Conservation (phyloP, 35 echinoderm and acorn worm genomes). For the Apostichopus californicus region DNA sequence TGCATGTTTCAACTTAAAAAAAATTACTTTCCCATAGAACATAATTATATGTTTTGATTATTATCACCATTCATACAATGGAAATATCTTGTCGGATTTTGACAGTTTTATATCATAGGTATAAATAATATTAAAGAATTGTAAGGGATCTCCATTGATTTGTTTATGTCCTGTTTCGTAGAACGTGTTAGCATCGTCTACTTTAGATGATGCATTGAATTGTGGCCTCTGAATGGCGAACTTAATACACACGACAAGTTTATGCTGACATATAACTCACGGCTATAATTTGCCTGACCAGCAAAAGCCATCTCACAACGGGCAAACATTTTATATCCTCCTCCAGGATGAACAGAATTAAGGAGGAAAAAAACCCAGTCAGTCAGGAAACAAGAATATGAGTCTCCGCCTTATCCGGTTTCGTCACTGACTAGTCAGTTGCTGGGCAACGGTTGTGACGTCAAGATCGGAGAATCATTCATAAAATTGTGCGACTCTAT, state of each 20-base stretch:
- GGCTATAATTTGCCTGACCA: not conserved
- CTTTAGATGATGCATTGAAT: not conserved
- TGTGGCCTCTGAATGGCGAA: not conserved
- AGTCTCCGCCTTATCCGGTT: conserved; percentile 48
- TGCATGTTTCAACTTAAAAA: too few relatives aligned
- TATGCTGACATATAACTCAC: not conserved
- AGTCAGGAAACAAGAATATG: conserved; percentile 42
- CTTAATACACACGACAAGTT: conserved; percentile 4
- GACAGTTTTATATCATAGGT: too few relatives aligned
- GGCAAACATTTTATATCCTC: conserved; percentile 32
- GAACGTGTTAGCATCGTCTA: not conserved
- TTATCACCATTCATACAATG: too few relatives aligned
- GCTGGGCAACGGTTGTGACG: conserved; percentile 35
- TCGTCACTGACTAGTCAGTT: conserved; percentile 33
- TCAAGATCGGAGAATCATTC: conserved; percentile 38
- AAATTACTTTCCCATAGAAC: too few relatives aligned
- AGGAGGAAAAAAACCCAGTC: conserved; percentile 26
- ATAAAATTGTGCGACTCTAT: conserved; percentile 5
- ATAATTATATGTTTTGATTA: too few relatives aligned
- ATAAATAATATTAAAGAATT: too few relatives aligned
- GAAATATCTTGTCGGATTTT: too few relatives aligned
- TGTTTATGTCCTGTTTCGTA: not conserved
- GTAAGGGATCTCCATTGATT: not conserved
- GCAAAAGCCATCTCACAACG: conserved; percentile 12
- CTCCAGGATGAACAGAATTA: conserved; percentile 34